These are phyloP conservation scores for Microtus pennsylvanicus DNA, from an alignment of 2,113 vertebrate species.

Conservation along the genomic window DNA sequence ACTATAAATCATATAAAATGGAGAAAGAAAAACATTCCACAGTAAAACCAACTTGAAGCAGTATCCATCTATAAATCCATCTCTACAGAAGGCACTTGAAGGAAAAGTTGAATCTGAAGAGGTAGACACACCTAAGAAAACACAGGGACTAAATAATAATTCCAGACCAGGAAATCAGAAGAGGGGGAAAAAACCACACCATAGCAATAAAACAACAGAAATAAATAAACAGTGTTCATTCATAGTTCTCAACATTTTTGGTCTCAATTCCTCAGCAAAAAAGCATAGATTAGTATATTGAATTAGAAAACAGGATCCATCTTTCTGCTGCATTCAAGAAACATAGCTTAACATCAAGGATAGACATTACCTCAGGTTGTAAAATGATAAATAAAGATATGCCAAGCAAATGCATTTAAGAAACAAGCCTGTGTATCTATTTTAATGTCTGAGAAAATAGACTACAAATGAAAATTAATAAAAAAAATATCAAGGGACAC, in stretches of 20 bases:
- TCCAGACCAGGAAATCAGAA: not conserved
- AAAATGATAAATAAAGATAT: not conserved
- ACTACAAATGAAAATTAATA: not conserved
- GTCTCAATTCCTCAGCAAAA: not conserved
- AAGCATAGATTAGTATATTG: not conserved
- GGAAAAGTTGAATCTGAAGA: not conserved
- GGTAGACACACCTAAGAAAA: not conserved
- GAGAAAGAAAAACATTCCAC: not conserved
- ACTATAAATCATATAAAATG: not conserved
- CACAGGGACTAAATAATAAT: not conserved
- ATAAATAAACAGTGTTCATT: not conserved
- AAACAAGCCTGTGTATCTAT: not conserved
- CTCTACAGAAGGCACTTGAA: not conserved
- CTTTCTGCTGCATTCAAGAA: not conserved
- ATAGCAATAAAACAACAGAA: not conserved
- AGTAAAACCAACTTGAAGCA: not conserved
- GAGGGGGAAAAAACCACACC: not conserved
- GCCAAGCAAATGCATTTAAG: not conserved
- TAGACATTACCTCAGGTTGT: not conserved
- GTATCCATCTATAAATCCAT: not conserved
- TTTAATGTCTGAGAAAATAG: not conserved
- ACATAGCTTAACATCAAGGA: not conserved
- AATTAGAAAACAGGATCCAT: not conserved
- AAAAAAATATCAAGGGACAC: not conserved
- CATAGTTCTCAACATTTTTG: not conserved